A percentile compares a stretch with the other conserved stretches of the same genome.
Evolutionary conservation across 2,113 vertebrate genomes (phyloP).

Genomic region (Ascaphus truei): DNA sequence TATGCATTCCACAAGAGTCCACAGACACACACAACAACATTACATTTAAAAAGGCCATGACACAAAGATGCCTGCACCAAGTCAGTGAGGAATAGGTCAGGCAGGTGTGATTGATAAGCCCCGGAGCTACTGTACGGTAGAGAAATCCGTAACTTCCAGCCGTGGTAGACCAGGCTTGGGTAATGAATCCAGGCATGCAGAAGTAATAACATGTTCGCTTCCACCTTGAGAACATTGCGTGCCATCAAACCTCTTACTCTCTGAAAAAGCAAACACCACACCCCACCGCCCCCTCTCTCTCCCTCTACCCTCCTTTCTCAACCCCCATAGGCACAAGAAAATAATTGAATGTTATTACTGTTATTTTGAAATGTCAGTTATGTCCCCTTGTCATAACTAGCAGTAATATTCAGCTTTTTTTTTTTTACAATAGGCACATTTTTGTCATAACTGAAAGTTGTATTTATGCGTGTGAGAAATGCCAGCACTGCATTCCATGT

Average conservation of each 20-base stretch:
- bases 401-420: conserved; percentile 34
- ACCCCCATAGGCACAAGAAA: not conserved
- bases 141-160: conserved; percentile 30
- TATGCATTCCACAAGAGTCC: conserved; percentile 7
- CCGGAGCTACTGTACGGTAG: conserved; percentile 30
- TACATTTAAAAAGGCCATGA: conserved; percentile 33
- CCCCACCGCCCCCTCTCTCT: not conserved
- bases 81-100: not conserved
- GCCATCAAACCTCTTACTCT: conserved; percentile 19
- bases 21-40: conserved; percentile 10
- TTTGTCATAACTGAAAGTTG: conserved; percentile 42
- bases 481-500: conserved; percentile 34
- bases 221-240: not conserved
- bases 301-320: not conserved
- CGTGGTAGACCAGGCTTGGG: conserved; percentile 5
- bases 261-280: conserved; percentile 19
- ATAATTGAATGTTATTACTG: conserved; percentile 30
- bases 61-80: conserved; percentile 4
- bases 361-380: conserved; percentile 31
- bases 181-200: not conserved
- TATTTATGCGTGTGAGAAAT: conserved; percentile 7
- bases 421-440: conserved; percentile 33
- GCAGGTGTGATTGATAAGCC: conserved; percentile 38
- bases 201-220: not conserved
- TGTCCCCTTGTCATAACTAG: conserved; percentile 20